Percentiles rank a stretch among this genome's conserved stretches.
phyloP scores from a whole-genome alignment of 2,113 vertebrate species.

The Machaerirhynchus nigripectus region DNA sequence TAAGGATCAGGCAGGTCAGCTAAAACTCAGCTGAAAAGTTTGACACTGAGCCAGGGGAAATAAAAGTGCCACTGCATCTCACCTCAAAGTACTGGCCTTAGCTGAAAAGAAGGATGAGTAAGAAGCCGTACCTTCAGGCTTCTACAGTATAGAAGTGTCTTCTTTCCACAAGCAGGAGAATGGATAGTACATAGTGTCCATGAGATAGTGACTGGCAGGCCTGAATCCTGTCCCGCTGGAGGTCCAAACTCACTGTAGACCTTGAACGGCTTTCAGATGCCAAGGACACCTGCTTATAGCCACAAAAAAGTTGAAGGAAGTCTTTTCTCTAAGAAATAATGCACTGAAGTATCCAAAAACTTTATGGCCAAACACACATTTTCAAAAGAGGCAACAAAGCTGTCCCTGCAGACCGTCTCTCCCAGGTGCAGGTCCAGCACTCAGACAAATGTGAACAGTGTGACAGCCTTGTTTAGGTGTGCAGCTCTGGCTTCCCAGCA shows the following conservation, averaged over 20 bases:
- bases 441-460: background rate
- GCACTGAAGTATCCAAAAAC: background rate
- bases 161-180: background rate
- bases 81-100: background rate
- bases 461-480: background rate
- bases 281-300: background rate
- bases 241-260: background rate
- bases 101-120: background rate
- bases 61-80: background rate
- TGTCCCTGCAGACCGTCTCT: background rate
- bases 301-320: background rate
- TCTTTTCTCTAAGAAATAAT: background rate
- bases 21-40: background rate
- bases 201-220: background rate
- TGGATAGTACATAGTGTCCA: rapidly evolving
- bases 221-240: background rate
- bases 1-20: background rate
- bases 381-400: background rate
- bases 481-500: background rate
- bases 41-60: background rate
- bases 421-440: background rate
- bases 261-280: background rate
- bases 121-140: background rate
- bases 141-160: background rate
- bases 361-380: background rate